These are phyloP conservation scores for Hypanus sabinus DNA, from an alignment of 2,113 vertebrate species.

Conservation along the genomic window DNA sequence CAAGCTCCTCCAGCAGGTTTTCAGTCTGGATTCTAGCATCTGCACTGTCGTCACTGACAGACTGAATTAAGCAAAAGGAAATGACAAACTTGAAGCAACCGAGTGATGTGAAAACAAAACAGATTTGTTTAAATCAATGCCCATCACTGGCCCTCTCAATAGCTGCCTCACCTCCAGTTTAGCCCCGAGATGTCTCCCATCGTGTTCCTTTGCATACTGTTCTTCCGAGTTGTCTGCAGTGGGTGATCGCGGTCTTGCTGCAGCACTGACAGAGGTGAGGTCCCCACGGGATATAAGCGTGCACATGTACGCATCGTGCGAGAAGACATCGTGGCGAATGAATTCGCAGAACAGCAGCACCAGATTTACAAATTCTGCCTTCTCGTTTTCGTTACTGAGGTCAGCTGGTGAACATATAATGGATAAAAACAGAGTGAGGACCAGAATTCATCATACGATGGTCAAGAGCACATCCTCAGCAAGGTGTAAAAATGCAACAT, in stretches of 20 bases:
- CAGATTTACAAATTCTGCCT: slow-evolving; percentile 63
- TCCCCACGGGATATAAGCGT: slow-evolving; percentile 65
- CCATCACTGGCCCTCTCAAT: background rate
- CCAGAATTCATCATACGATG: background rate
- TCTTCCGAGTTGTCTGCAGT: slow-evolving; percentile 49
- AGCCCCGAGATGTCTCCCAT: slow-evolving; percentile 39
- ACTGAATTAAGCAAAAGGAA: background rate
- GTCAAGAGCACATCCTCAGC: background rate
- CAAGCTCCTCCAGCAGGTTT: too few species aligned
- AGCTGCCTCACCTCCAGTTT: background rate
- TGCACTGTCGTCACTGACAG: too few species aligned
- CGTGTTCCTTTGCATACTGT: slow-evolving; percentile 50
- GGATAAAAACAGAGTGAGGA: background rate
- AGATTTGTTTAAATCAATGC: background rate
- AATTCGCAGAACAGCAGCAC: slow-evolving; percentile 68
- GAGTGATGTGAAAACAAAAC: background rate
- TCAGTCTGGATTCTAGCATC: too few species aligned
- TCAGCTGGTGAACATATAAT: slow-evolving; percentile 48
- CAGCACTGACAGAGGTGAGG: slow-evolving; percentile 46
- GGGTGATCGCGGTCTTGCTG: slow-evolving; percentile 48
- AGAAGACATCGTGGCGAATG: slow-evolving; percentile 63
- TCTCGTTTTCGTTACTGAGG: slow-evolving; percentile 58
- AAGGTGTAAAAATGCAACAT: background rate
- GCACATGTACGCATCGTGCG: slow-evolving; percentile 64
- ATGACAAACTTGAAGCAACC: background rate